phyloP scores from a whole-genome alignment of 2,797 vertebrate genomes.

The Sternotherus odoratus region DNA sequence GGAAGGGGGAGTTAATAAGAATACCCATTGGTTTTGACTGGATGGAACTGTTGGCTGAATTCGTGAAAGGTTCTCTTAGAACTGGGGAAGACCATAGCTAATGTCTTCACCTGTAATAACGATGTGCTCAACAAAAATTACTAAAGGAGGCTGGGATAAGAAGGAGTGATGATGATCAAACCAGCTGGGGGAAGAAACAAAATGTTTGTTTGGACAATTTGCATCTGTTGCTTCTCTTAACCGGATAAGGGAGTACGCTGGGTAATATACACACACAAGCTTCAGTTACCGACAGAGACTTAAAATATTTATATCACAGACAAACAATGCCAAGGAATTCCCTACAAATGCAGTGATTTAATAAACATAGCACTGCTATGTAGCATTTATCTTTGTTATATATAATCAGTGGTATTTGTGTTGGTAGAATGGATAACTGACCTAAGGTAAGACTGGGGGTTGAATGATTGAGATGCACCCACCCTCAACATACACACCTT shows the following conservation, averaged over 20 bases:
- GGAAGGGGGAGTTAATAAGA: background rate
- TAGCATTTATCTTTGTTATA: constrained; percentile 76
- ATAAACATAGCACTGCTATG: constrained; percentile 80
- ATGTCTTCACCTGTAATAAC: constrained; percentile 48
- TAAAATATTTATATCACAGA: constrained; percentile 82
- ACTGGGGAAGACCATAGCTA: background rate
- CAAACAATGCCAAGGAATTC: constrained; percentile 83
- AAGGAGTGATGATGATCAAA: constrained; percentile 56
- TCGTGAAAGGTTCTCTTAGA: background rate
- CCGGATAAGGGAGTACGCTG: constrained; percentile 76
- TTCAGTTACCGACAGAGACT: constrained; percentile 73
- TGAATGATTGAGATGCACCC: constrained; percentile 51
- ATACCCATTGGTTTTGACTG: background rate
- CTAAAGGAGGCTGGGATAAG: constrained; percentile 19
- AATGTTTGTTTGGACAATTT: constrained; percentile 83
- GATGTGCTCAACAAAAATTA: background rate
- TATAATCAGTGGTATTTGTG: constrained; percentile 69
- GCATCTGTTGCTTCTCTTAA: constrained; percentile 80
- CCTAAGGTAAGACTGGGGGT: constrained; percentile 51
- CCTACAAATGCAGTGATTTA: constrained; percentile 72
- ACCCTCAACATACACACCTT: constrained; percentile 51
- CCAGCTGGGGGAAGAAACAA: constrained; percentile 77
- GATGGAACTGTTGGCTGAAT: background rate
- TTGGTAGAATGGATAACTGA: constrained; percentile 45
- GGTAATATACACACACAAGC: constrained; percentile 81